Evolutionary conservation across 2,888 invertebrate species (phyloP).

Genomic region (Oegoconia quadripuncta): DNA sequence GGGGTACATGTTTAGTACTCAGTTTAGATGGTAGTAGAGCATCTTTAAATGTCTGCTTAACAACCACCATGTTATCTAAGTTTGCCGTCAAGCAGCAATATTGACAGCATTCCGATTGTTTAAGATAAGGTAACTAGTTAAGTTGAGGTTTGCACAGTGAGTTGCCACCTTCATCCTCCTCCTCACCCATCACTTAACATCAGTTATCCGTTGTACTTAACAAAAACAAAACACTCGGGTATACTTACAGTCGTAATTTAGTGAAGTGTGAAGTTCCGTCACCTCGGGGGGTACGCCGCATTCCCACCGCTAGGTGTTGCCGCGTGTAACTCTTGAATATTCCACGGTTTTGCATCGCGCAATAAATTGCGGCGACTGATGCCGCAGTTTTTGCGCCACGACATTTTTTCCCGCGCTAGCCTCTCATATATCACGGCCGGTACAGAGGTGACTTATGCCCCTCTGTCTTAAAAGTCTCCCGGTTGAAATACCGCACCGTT

Average conservation of each 20-base stretch:
- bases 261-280: constrained; percentile 75
- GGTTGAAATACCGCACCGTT: constrained; percentile 42
- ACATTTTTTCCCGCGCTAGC: constrained; percentile 78
- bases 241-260: constrained; percentile 65
- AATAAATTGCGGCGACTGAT: constrained; percentile 74
- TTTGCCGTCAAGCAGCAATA: too few relatives aligned
- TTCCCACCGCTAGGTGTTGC: constrained; percentile 52
- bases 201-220: too few relatives aligned
- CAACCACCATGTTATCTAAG: too few relatives aligned
- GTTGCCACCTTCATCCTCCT: too few relatives aligned
- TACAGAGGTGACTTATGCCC: constrained; percentile 27
- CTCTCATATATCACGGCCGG: constrained; percentile 62
- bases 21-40: too few relatives aligned
- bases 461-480: constrained; percentile 29
- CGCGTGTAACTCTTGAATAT: constrained; percentile 59
- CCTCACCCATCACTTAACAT: too few relatives aligned
- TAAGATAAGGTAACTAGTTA: too few relatives aligned
- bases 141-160: too few relatives aligned
- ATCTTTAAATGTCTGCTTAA: too few relatives aligned
- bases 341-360: constrained; percentile 60
- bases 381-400: constrained; percentile 67
- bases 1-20: too few relatives aligned
- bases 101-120: too few relatives aligned
- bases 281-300: constrained; percentile 65
- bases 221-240: constrained; percentile 42